These are phyloP conservation scores for Pygmarrhopalites habei DNA, from an alignment of 1,140 invertebrate species.

Conservation along the genomic window DNA sequence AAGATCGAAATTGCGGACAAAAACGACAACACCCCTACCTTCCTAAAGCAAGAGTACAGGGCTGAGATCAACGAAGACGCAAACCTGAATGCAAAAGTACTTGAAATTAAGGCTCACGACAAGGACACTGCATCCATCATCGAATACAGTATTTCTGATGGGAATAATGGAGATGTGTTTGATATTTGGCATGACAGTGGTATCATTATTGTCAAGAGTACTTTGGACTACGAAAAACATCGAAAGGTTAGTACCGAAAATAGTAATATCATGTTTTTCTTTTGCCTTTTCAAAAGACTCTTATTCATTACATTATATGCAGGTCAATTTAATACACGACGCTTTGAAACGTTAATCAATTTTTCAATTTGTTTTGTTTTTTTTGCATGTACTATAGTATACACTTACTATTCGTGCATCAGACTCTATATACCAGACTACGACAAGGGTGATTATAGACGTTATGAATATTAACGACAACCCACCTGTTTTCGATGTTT, in stretches of 20 bases:
- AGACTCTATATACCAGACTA: slow-evolving; percentile 66
- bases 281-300: too few species aligned
- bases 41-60: slow-evolving; percentile 51
- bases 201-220: slow-evolving; percentile 64
- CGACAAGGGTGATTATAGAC: slow-evolving; percentile 64
- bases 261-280: too few species aligned
- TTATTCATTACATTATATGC: too few species aligned
- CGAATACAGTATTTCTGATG: slow-evolving; percentile 66
- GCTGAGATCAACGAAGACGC: slow-evolving; percentile 74
- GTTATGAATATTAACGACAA: slow-evolving; percentile 78
- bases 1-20: slow-evolving; percentile 82
- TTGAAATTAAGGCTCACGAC: slow-evolving; percentile 71
- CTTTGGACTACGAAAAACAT: slow-evolving; percentile 76
- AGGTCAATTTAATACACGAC: too few species aligned
- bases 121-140: slow-evolving; percentile 73
- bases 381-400: slow-evolving; percentile 50
- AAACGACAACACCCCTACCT: slow-evolving; percentile 65
- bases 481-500: slow-evolving; percentile 62
- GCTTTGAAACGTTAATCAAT: too few species aligned
- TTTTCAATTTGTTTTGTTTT: slow-evolving; percentile 13
- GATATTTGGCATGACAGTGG: slow-evolving; percentile 64
- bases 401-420: slow-evolving; percentile 65
- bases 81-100: slow-evolving; percentile 68
- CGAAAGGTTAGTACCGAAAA: slow-evolving; percentile 52
- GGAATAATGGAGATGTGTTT: slow-evolving; percentile 70